These are phyloP conservation scores for Pimephales promelas DNA, from an alignment of 2,113 vertebrate genomes.

Conservation along the genomic window DNA sequence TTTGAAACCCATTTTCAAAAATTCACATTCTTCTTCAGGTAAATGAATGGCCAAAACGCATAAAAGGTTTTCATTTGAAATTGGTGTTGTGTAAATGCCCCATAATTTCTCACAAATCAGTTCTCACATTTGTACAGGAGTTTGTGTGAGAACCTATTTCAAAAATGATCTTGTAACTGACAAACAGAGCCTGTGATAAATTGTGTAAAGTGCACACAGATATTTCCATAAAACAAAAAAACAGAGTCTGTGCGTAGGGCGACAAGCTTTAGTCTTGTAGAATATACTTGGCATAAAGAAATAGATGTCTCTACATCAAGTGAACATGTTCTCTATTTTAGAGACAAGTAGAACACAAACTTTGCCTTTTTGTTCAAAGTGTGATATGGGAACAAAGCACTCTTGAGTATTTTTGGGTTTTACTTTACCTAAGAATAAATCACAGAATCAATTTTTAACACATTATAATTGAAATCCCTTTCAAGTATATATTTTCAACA, in stretches of 20 bases:
- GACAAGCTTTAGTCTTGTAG: background rate
- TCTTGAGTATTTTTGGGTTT: background rate
- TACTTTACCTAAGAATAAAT: background rate
- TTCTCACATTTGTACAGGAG: background rate
- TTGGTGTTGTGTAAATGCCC: no score
- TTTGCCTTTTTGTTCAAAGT: background rate
- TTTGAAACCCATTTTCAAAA: no score
- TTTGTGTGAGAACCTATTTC: background rate
- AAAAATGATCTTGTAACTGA: conserved; percentile 8
- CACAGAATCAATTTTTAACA: background rate
- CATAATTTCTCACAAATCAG: background rate
- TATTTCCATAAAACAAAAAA: background rate
- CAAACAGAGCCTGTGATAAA: background rate
- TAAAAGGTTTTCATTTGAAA: no score
- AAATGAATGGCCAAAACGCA: no score
- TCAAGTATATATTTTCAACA: background rate
- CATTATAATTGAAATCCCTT: background rate
- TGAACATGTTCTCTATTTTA: background rate
- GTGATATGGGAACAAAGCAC: background rate
- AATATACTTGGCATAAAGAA: background rate
- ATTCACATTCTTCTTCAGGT: no score
- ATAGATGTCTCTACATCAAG: conserved; percentile 1
- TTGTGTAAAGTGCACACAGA: background rate
- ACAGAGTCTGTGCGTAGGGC: background rate
- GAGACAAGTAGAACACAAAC: background rate